Conservation (phyloP, 2,113 vertebrate genomes). For the Nothobranchius kuhntae region DNA sequence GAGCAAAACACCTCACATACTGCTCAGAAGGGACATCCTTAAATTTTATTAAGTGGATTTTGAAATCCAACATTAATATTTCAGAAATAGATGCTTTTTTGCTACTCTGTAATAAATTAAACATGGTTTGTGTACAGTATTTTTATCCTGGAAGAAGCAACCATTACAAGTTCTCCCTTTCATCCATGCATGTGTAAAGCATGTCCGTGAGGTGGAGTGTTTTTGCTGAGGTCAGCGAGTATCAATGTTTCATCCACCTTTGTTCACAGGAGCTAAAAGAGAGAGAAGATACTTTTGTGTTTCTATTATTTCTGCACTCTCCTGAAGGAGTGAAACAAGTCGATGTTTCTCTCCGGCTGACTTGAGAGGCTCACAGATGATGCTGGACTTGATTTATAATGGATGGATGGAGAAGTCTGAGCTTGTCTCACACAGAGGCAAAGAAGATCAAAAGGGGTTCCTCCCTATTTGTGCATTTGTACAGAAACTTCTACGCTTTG, state of each 20-base stretch:
- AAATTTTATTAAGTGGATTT: not conserved
- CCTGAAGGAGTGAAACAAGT: slow-evolving; percentile 64
- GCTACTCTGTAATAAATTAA: not conserved
- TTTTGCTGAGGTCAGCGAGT: slow-evolving; percentile 56
- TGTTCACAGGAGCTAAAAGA: slow-evolving; percentile 35
- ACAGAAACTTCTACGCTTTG: slow-evolving; percentile 19
- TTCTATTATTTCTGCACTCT: slow-evolving; percentile 59
- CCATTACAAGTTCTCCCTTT: slow-evolving; percentile 22
- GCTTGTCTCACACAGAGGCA: slow-evolving; percentile 63
- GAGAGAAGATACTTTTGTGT: slow-evolving; percentile 49
- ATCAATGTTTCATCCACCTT: slow-evolving; percentile 57
- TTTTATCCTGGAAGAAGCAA: slow-evolving; percentile 11
- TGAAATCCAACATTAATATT: slow-evolving; percentile 6
- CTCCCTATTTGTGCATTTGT: slow-evolving; percentile 31
- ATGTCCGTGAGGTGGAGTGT: slow-evolving; percentile 3
- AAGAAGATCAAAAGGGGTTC: slow-evolving; percentile 57
- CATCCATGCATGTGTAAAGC: slow-evolving; percentile 1
- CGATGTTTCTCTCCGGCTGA: slow-evolving; percentile 67
- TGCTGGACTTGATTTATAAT: slow-evolving; percentile 67
- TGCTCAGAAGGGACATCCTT: not conserved
- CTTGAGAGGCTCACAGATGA: slow-evolving; percentile 58
- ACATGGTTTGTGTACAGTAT: not conserved
- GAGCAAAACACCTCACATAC: not conserved
- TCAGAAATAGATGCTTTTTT: not conserved
- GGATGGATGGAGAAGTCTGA: slow-evolving; percentile 58